Evolutionary conservation across 2,888 invertebrate species (phyloP).

Genomic region (Acrobasis suavella): DNA sequence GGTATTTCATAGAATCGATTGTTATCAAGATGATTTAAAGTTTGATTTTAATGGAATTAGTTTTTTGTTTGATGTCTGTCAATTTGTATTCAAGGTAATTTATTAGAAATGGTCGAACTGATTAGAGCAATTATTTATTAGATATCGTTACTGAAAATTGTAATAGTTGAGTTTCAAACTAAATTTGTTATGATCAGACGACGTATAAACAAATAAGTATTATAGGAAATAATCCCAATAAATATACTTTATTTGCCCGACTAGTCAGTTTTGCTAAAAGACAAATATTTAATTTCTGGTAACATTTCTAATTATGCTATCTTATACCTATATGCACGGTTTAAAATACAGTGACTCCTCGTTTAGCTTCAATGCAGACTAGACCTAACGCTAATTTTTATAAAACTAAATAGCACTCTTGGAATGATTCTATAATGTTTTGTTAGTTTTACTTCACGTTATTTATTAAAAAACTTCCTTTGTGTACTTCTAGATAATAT

Average conservation of each 20-base stretch:
- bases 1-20: conserved; percentile 77
- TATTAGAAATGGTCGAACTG: conserved; percentile 14
- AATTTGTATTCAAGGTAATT: conserved; percentile 19
- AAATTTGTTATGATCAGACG: not conserved
- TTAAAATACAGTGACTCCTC: too few species aligned
- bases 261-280: too few species aligned
- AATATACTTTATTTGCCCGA: not conserved
- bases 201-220: not conserved
- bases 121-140: not conserved
- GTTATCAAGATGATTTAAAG: conserved; percentile 71
- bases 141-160: not conserved
- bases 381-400: too few species aligned
- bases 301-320: too few species aligned
- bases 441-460: too few species aligned
- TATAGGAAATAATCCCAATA: not conserved
- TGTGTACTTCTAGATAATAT: too few species aligned
- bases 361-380: too few species aligned
- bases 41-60: conserved; percentile 51
- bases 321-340: too few species aligned
- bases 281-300: too few species aligned
- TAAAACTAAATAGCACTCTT: too few species aligned
- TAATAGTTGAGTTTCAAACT: not conserved
- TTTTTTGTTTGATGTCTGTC: conserved; percentile 40
- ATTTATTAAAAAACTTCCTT: too few species aligned
- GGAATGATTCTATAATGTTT: too few species aligned